Evolutionary conservation across 2,113 vertebrate species (phyloP).

Genomic region (Zapornia atra): DNA sequence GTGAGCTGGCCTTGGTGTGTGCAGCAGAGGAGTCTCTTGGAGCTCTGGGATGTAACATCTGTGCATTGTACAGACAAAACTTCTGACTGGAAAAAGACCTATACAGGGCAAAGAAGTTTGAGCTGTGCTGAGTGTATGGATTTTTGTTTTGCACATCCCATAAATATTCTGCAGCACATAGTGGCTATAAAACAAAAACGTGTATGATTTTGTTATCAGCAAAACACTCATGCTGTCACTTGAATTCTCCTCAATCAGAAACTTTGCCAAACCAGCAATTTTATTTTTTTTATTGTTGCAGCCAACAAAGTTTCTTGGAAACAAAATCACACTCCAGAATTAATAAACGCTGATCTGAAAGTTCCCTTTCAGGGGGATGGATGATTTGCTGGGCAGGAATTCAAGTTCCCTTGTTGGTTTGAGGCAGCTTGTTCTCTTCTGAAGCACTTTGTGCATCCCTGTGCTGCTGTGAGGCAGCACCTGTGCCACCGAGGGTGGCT

Average conservation of each 20-base stretch:
- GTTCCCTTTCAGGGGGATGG: conserved; percentile 4
- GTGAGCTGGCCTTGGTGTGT: background rate
- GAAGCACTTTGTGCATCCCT: background rate
- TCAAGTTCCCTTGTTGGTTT: background rate
- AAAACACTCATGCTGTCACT: background rate
- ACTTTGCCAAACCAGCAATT: conserved; percentile 22
- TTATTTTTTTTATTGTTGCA: conserved; percentile 36
- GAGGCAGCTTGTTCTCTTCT: background rate
- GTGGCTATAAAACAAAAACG: background rate
- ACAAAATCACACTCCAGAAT: conserved; percentile 32
- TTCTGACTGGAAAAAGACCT: background rate
- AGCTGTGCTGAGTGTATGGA: background rate
- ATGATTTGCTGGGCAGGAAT: conserved; percentile 35
- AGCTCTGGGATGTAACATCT: background rate
- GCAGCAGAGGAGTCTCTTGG: background rate
- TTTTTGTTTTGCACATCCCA: background rate
- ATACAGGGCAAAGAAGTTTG: background rate
- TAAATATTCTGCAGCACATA: conserved; percentile 18
- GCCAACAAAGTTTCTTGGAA: conserved; percentile 33
- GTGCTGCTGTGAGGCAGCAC: background rate
- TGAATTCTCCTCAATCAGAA: conserved; percentile 41
- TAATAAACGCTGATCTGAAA: conserved; percentile 32
- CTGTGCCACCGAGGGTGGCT: background rate
- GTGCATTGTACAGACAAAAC: background rate
- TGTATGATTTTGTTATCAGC: background rate